Evolutionary conservation across 1,140 invertebrate genomes (phyloP).

Genomic region (Trissolcus basalis): DNA sequence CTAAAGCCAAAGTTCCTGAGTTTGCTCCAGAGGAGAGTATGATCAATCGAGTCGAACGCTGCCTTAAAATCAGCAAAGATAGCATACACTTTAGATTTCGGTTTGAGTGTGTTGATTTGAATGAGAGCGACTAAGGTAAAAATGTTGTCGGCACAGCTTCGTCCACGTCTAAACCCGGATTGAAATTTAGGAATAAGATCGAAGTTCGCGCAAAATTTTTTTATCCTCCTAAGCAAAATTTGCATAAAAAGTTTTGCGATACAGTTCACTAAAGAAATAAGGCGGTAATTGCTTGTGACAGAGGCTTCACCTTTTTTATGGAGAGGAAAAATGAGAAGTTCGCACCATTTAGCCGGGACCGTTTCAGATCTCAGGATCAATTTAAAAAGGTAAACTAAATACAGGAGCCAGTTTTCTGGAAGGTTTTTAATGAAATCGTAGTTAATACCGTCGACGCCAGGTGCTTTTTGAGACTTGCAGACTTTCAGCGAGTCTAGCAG

Average conservation of each 20-base stretch:
- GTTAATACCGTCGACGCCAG: neutral
- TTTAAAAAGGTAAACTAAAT: neutral
- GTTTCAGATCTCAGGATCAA: neutral
- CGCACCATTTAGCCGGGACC: neutral
- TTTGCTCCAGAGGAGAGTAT: slow-evolving; percentile 4
- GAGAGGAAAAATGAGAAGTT: neutral
- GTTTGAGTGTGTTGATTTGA: slow-evolving; percentile 23
- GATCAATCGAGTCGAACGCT: slow-evolving; percentile 13
- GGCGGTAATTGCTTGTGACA: neutral
- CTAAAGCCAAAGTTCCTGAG: neutral
- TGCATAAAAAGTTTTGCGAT: slow-evolving; percentile 15
- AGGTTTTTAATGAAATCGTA: slow-evolving; percentile 9
- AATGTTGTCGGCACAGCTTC: slow-evolving; percentile 8
- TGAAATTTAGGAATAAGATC: neutral
- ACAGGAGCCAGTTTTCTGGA: slow-evolving; percentile 4
- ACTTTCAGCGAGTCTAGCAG: neutral
- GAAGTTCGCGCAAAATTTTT: neutral
- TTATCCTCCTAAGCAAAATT: slow-evolving; percentile 2
- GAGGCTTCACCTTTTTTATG: slow-evolving; percentile 9
- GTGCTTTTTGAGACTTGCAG: slow-evolving; percentile 2
- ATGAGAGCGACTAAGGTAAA: slow-evolving; percentile 9
- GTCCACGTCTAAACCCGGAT: neutral
- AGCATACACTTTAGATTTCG: slow-evolving; percentile 14
- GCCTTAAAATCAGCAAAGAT: too few relatives aligned
- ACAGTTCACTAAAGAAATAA: slow-evolving; percentile 13